Conservation (phyloP, 53 echinoderm and acorn worm genomes). For the Antedon mediterranea region DNA sequence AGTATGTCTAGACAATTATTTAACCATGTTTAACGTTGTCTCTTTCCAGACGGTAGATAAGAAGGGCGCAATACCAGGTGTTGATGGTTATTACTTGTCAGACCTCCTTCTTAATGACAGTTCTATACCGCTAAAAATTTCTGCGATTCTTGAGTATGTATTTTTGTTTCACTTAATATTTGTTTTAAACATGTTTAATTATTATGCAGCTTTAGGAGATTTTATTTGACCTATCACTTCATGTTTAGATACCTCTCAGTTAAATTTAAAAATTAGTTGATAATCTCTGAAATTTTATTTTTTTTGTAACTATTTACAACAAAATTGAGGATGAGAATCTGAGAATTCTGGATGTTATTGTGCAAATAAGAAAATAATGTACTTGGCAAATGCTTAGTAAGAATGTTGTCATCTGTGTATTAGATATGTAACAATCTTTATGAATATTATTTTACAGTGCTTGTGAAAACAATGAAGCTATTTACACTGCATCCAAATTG, state of each 20-base stretch:
- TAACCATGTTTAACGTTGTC: not conserved
- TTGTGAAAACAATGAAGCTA: slow-evolving; percentile 45
- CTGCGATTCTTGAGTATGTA: slow-evolving; percentile 65
- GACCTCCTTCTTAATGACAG: slow-evolving; percentile 24
- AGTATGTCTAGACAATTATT: no score
- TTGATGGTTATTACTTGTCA: slow-evolving; percentile 57
- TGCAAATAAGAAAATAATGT: no score
- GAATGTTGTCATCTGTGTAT: no score
- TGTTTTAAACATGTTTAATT: not conserved
- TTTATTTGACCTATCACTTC: no score
- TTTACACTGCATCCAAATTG: slow-evolving; percentile 56
- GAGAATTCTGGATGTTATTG: no score
- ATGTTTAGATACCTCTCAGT: no score
- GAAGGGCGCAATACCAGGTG: slow-evolving; percentile 27
- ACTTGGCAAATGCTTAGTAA: no score
- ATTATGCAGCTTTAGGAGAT: no score
- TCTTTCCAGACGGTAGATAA: slow-evolving; percentile 55
- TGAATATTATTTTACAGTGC: slow-evolving; percentile 18
- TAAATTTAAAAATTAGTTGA: no score
- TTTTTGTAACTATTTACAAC: no score
- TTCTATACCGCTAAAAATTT: slow-evolving; percentile 48
- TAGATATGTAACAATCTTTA: not conserved
- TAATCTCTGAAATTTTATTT: no score
- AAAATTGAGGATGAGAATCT: no score
- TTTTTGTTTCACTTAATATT: not conserved